These are phyloP conservation scores for Microctenopoma lineatum DNA, from an alignment of 2,797 vertebrate species.

Conservation along the genomic window DNA sequence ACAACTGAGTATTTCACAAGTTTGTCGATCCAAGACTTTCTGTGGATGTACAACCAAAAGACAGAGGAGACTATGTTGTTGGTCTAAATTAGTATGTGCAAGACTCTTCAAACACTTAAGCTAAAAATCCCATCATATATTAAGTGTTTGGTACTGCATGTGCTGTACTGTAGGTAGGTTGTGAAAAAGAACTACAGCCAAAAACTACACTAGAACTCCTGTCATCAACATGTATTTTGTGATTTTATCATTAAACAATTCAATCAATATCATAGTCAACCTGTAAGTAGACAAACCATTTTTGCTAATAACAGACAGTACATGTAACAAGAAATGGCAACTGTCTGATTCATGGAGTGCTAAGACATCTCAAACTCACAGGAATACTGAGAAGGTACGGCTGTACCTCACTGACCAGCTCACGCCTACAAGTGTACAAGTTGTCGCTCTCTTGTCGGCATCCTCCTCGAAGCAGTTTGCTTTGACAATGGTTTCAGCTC, in stretches of 20 bases:
- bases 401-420: not conserved
- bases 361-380: not conserved
- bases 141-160: too few relatives aligned
- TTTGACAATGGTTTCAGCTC: conserved; percentile 28
- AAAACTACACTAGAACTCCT: too few relatives aligned
- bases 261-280: too few relatives aligned
- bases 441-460: conserved; percentile 5
- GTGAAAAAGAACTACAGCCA: too few relatives aligned
- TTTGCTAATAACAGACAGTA: too few relatives aligned
- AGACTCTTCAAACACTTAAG: not conserved
- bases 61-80: not conserved
- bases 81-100: not conserved
- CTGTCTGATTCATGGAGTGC: not conserved
- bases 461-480: conserved; percentile 33
- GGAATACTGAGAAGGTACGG: not conserved
- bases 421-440: not conserved
- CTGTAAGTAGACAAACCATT: too few relatives aligned
- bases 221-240: too few relatives aligned
- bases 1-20: not conserved
- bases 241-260: too few relatives aligned
- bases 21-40: not conserved
- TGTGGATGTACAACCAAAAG: not conserved
- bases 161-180: too few relatives aligned
- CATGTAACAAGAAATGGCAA: not conserved
- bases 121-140: too few relatives aligned